Base-by-base conservation (phyloP, 2,113 vertebrate genomes). In the Heterotilapia buettikoferi region DNA sequence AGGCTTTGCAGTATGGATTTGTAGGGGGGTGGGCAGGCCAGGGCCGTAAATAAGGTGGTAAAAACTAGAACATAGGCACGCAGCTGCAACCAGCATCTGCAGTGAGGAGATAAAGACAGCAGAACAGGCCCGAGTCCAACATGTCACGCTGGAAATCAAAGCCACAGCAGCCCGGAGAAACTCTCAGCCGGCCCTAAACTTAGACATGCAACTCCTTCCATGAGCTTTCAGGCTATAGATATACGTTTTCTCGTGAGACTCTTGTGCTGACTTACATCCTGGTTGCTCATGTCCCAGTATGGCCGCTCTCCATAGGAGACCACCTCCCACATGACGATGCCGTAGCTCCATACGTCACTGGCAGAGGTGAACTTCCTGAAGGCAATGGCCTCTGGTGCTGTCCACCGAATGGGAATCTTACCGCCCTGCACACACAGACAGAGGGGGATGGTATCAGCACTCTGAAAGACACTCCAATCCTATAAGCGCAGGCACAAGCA, bases 231-330 rank as follows among this genome's bases (percentile, higher is more conserved):
- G 4, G 81, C 50, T 56, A 4, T 14, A 29, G 63, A 63, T 79
- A 4, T 16, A 45, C 38, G 13, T 71, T 29, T 12, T 66, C 33
- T 10, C 10, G 19, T n/a, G 59, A 56, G 50, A 21, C 19, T n/a
- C 5, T 29, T 4, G 3, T 14, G 36, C 18, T 8, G 19, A 95
- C 96, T 95, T 92, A 97, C 96, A 66, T 97, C 96, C 92, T 97
- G 97, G 95, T 97, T 97, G 94, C 96, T 97, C 96, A 97, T 97
- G 92, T 97, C 96, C 97, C 97, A 97, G 92, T 97, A 97, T 6
- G 97, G 97, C 66, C 97, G 88, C 94, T 97, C 97, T 29, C 97
- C 97, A 3, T 97, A 97, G 59, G 97, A 97, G 94, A 97, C 96
- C 93, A 97, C 96, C 94, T 97, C 97, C 97, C 97, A 97, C 97